A percentile compares a stretch with the other conserved stretches of the same genome.
Conservation (phyloP, 2,113 vertebrate genomes). For the Nothobranchius kuhntae region DNA sequence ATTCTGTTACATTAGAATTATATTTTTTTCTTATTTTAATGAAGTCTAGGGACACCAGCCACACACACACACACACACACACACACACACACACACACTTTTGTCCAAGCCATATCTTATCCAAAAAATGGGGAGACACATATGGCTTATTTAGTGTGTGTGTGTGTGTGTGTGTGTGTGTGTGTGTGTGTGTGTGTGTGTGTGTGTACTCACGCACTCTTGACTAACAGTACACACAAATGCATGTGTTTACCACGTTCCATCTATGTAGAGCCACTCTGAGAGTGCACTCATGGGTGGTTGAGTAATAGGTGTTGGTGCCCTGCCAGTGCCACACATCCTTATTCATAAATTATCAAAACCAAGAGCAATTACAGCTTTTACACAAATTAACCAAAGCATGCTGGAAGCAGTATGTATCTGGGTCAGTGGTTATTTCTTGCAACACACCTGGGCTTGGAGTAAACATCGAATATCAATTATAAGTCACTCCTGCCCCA, state of each 20-base stretch:
- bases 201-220: not conserved
- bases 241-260: constrained; percentile 35
- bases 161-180: no score
- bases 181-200: no score
- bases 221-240: not conserved
- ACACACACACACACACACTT: no score
- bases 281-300: constrained; percentile 57
- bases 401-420: constrained; percentile 75
- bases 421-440: constrained; percentile 79
- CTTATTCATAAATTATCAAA: constrained; percentile 79
- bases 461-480: constrained; percentile 75
- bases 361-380: constrained; percentile 79
- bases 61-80: no score
- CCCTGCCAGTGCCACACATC: constrained; percentile 68
- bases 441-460: constrained; percentile 77
- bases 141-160: no score
- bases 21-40: no score
- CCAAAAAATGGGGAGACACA: no score
- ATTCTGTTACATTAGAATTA: no score
- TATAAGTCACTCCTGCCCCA: constrained; percentile 72
- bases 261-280: constrained; percentile 39
- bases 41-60: no score
- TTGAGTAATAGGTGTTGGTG: constrained; percentile 75
- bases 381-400: constrained; percentile 79
- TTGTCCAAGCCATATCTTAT: no score